These are phyloP conservation scores for Phaonia tiefii DNA, from an alignment of 2,888 invertebrate species.

Conservation along the genomic window DNA sequence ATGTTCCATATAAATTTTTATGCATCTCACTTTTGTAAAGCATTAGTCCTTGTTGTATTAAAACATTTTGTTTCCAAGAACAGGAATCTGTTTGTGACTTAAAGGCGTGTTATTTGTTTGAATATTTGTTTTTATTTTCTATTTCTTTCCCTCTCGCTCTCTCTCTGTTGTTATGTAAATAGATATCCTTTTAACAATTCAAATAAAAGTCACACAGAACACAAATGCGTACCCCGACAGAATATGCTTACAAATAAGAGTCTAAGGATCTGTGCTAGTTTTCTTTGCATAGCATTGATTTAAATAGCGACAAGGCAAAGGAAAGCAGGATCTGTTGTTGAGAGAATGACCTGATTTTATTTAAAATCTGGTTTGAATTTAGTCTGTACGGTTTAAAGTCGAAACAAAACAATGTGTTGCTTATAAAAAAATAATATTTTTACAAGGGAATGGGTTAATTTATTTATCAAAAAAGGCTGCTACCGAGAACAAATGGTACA, in stretches of 20 bases:
- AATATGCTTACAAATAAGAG: too few species aligned
- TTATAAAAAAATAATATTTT: too few species aligned
- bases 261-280: background rate
- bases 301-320: background rate
- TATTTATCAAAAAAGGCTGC: too few species aligned
- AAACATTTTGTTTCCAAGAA: too few species aligned
- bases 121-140: conserved; percentile 23
- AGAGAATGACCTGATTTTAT: too few species aligned
- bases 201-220: background rate
- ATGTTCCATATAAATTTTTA: too few species aligned
- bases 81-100: conserved; percentile 31
- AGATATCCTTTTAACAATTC: conserved; percentile 10
- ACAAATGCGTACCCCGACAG: background rate
- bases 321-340: background rate
- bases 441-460: too few species aligned
- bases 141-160: too few species aligned
- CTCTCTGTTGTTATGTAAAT: conserved; percentile 40
- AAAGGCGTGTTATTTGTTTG: conserved; percentile 38
- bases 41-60: too few species aligned
- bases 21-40: too few species aligned
- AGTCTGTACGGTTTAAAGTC: conserved; percentile 23
- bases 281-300: conserved; percentile 41
- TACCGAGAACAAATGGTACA: conserved; percentile 20
- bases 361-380: too few species aligned
- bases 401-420: conserved; percentile 50